Conservation (phyloP, 2,888 invertebrate genomes). For the Heterodera filipjevi region DNA sequence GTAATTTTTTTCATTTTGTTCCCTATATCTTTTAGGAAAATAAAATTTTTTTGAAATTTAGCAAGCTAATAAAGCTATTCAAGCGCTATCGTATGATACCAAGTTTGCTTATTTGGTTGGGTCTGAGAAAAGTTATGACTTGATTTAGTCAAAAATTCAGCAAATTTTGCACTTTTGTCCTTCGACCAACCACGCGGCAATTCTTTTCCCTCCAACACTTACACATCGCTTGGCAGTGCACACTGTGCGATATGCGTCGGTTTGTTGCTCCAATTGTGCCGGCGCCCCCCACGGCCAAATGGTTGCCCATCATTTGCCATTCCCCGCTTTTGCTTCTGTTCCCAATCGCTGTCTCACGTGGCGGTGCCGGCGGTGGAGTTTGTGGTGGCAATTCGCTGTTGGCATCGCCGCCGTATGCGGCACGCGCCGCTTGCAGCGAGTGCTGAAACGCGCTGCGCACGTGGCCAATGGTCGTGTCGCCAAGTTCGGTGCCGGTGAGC, state of each 20-base stretch:
- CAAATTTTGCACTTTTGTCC: no score
- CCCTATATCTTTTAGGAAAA: no score
- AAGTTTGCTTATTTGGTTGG: no score
- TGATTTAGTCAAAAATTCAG: no score
- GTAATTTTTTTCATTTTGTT: no score
- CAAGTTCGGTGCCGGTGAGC: no score
- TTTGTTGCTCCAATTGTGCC: not conserved
- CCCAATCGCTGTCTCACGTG: not conserved
- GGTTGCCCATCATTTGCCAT: slow-evolving; percentile 19
- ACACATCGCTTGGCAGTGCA: slow-evolving; percentile 29
- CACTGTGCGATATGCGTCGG: slow-evolving; percentile 27
- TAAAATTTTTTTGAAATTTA: no score
- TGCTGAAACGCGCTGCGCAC: slow-evolving; percentile 28
- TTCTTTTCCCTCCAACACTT: not conserved
- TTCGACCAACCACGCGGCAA: no score
- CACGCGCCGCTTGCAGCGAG: slow-evolving; percentile 20
- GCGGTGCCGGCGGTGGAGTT: slow-evolving; percentile 37
- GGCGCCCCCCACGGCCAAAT: not conserved
- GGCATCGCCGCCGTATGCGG: not conserved
- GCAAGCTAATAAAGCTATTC: no score
- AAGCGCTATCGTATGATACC: no score
- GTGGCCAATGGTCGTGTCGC: slow-evolving; percentile 27
- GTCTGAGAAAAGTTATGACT: no score
- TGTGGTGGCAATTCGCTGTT: slow-evolving; percentile 30
- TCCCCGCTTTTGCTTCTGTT: not conserved